Evolutionary conservation across 2,113 vertebrate genomes (phyloP).

Genomic region (Daboia siamensis): DNA sequence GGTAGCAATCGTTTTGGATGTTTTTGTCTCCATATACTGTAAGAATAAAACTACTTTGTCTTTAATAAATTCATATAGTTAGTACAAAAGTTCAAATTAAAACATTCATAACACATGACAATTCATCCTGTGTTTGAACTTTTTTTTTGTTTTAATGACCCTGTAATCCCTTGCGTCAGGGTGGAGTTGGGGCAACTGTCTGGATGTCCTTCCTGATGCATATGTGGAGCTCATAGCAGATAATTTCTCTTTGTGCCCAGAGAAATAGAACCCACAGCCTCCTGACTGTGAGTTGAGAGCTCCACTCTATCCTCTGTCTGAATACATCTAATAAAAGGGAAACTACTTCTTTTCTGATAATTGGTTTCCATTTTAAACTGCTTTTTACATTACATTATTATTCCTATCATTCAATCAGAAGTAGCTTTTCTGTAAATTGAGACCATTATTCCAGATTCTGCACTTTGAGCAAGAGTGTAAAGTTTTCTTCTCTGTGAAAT

Average conservation of each 20-base stretch:
- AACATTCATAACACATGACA: not conserved
- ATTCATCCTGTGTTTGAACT: not conserved
- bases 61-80: not conserved
- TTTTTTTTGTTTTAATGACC: not conserved
- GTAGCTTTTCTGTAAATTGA: not conserved
- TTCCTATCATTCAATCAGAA: not conserved
- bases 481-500: not conserved
- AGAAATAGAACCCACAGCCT: not conserved
- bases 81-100: not conserved
- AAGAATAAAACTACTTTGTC: not conserved
- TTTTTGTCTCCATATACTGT: not conserved
- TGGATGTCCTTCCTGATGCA: not conserved
- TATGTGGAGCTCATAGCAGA: not conserved
- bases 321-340: not conserved
- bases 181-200: not conserved
- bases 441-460: not conserved
- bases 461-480: not conserved
- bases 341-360: not conserved
- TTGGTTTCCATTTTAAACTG: not conserved
- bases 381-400: not conserved
- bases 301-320: not conserved
- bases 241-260: not conserved
- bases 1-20: conserved; percentile 1
- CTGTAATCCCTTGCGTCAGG: not conserved
- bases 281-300: not conserved